A percentile compares a stretch with the other conserved stretches of the same genome.
phyloP scores from a whole-genome alignment of 2,797 vertebrate genomes.

The Chromobotia macracanthus region DNA sequence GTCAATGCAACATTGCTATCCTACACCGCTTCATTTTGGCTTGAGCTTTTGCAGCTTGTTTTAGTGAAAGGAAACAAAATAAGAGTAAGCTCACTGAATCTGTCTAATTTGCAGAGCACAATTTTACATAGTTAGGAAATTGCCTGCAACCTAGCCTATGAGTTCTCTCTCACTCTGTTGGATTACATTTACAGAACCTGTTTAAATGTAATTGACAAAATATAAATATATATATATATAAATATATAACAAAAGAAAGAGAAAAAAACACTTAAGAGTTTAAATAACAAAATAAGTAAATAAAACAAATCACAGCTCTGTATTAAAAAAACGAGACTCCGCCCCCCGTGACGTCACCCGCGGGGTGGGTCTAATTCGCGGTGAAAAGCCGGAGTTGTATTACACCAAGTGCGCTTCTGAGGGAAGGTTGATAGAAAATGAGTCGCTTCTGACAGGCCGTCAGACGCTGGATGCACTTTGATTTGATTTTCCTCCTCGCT shows the following conservation, averaged over 20 bases:
- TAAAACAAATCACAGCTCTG: slow-evolving; percentile 7
- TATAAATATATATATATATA: too few relatives aligned
- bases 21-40: neutral
- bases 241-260: neutral
- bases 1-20: neutral
- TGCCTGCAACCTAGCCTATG: neutral
- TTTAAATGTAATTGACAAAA: too few relatives aligned
- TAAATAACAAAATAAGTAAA: too few relatives aligned
- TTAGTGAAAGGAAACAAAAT: slow-evolving; percentile 22
- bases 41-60: neutral
- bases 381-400: slow-evolving; percentile 17
- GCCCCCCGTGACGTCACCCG: neutral
- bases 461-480: neutral
- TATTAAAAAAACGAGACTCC: neutral
- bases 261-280: too few relatives aligned
- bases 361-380: too few relatives aligned
- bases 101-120: slow-evolving; percentile 33
- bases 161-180: too few relatives aligned
- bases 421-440: slow-evolving; percentile 21
- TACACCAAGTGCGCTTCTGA: neutral
- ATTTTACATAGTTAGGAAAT: slow-evolving; percentile 29
- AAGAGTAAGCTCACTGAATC: slow-evolving; percentile 42
- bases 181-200: too few relatives aligned
- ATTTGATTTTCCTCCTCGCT: neutral
- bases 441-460: slow-evolving; percentile 20